phyloP scores from a whole-genome alignment of 2,113 vertebrate species.

The Bos javanicus region DNA sequence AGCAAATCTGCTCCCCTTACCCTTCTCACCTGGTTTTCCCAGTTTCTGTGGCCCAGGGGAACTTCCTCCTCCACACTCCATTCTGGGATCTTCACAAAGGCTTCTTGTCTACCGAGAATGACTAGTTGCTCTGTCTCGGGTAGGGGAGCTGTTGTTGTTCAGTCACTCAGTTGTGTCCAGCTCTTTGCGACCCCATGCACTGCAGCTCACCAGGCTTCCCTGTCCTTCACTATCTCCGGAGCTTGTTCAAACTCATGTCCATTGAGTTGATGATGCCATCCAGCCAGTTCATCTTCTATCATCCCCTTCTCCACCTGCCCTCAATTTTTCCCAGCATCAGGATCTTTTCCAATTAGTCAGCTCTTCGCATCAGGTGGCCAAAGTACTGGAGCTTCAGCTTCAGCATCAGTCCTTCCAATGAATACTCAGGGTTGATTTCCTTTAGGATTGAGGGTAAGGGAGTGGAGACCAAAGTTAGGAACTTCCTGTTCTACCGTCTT shows the following conservation, averaged over 20 bases:
- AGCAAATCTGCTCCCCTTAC: background rate
- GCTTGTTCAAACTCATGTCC: background rate
- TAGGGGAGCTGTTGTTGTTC: background rate
- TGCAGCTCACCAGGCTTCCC: background rate
- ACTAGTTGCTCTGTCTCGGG: background rate
- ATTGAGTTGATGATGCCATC: background rate
- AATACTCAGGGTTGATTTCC: background rate
- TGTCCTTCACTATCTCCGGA: background rate
- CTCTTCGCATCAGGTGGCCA: background rate
- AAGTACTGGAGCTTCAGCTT: background rate
- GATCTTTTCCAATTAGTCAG: background rate
- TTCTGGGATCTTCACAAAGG: rapidly evolving
- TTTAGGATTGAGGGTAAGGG: background rate
- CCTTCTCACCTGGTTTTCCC: background rate
- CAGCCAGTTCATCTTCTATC: background rate
- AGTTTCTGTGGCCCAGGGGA: too few relatives aligned
- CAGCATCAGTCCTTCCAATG: background rate
- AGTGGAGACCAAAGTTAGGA: too few relatives aligned
- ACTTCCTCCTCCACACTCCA: background rate
- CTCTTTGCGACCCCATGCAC: background rate
- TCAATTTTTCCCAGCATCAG: background rate
- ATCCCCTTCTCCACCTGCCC: background rate
- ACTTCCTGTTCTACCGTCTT: background rate
- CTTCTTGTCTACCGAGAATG: background rate
- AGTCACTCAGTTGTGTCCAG: background rate